Evolutionary conservation across 2,888 invertebrate genomes (phyloP).

Genomic region (Lamellibrachia columna): DNA sequence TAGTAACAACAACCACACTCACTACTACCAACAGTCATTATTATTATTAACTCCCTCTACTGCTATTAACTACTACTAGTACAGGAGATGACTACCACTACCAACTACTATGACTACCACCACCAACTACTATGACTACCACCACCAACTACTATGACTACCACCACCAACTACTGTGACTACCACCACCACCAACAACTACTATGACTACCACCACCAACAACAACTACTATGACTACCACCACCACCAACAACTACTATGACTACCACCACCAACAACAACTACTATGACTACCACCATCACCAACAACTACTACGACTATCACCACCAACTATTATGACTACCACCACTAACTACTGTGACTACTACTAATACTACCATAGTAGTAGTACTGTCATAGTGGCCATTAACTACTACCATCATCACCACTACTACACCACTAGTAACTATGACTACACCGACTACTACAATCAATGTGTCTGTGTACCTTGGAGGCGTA

Average conservation of each 20-base stretch:
- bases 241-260: not conserved
- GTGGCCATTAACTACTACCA: not conserved
- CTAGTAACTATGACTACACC: not conserved
- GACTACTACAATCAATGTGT: not conserved
- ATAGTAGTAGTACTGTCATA: not conserved
- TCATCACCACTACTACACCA: not conserved
- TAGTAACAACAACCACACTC: too few species aligned
- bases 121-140: too few species aligned
- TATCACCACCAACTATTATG: not conserved
- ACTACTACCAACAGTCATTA: too few species aligned
- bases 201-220: too few species aligned
- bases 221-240: too few species aligned
- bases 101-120: too few species aligned
- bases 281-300: not conserved
- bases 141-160: too few species aligned
- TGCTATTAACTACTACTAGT: too few species aligned
- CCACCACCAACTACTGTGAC: too few species aligned
- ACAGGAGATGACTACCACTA: too few species aligned
- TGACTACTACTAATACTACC: not conserved
- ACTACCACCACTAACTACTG: not conserved
- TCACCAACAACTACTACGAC: not conserved
- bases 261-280: not conserved
- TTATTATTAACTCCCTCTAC: too few species aligned
- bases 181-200: too few species aligned
- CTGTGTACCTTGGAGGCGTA: constrained; percentile 52